Evolutionary conservation across 2,888 invertebrate genomes (phyloP), one percentile per base, ranked within the genome.

Genomic region (Odontocolon sp.): DNA sequence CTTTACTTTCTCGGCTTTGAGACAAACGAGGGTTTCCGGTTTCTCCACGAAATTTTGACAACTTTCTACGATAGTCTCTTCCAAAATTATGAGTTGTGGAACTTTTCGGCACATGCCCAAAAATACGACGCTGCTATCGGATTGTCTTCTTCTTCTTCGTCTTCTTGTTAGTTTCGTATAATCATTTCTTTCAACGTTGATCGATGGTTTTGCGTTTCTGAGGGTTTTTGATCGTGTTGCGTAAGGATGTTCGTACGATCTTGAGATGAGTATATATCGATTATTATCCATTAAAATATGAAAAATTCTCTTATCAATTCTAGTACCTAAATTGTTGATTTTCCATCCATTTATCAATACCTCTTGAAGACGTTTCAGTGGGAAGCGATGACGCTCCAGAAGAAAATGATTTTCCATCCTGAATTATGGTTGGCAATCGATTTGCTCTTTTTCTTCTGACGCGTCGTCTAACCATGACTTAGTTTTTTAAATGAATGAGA

Each of bases 1-100:
- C n/a, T 28, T 73, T 59, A 79, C 79, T 57, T 57, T 67, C 9
- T 78, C 74, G 4, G 59, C 69, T 57, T 72, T 81, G 2, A 67
- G 36, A 47, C 70, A 59, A 21, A 64, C 69, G 23, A 76, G n/a
- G 21, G 42, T 47, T 52, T 66, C 63, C n/a, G 79, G 75, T 40
- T 57, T 61, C 2, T 56, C 67, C 21, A 68, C 66, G 9, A 72
- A 57, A 64, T 74, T 68, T 6, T 63, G 52, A 33, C 23, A 68
- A 47, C 73, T 68, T 23, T 66, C 66, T 8, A 82, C 81, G 5
- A 33, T 61, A 31, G 52, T 81, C 23, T 86, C 85, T 2, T 86
- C 86, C 0, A 88, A 59, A n/a, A 75, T 80, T 26, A 89, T 75
- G 3, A 89, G 64, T 42, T 83, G 81, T 0, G 88, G 87, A 18